Evolutionary conservation across 53 echinoderm and acorn worm genomes (phyloP).

Genomic region (Paelopatides confundens): DNA sequence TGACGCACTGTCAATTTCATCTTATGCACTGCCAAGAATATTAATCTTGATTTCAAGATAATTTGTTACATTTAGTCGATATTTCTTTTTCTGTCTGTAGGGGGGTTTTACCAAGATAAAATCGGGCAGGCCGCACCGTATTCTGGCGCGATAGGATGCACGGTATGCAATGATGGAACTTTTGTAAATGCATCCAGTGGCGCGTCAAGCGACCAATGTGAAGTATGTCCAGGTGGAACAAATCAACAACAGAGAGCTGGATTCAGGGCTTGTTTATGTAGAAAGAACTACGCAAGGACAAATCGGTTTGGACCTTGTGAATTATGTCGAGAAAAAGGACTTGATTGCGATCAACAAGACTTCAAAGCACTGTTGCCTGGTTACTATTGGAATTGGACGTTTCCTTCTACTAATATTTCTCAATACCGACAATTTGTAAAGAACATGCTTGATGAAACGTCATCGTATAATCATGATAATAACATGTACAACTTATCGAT

Average conservation of each 20-base stretch:
- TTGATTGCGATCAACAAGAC: not conserved
- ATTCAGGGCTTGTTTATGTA: slow-evolving; percentile 13
- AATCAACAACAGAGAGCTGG: not conserved
- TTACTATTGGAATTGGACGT: slow-evolving; percentile 28
- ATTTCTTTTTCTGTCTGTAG: too few relatives aligned
- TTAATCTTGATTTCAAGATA: too few relatives aligned
- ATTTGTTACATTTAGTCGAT: too few relatives aligned
- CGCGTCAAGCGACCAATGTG: not conserved
- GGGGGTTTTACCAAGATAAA: slow-evolving; percentile 17
- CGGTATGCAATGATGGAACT: slow-evolving; percentile 3
- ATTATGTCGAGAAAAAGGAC: not conserved
- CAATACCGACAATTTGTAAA: not conserved
- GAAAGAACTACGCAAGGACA: not conserved
- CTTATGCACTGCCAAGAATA: too few relatives aligned
- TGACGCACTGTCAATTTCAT: too few relatives aligned
- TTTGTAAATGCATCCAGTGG: not conserved
- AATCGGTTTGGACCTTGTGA: slow-evolving; percentile 4
- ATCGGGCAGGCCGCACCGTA: not conserved
- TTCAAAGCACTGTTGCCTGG: not conserved
- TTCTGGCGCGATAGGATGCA: not conserved
- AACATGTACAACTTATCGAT: not conserved
- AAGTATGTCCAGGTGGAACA: slow-evolving; percentile 23
- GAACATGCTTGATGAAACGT: not conserved
- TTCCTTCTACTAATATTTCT: not conserved
- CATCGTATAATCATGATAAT: not conserved